These are phyloP conservation scores for Agrotis puta DNA, from an alignment of 2,888 invertebrate genomes.

Conservation along the genomic window DNA sequence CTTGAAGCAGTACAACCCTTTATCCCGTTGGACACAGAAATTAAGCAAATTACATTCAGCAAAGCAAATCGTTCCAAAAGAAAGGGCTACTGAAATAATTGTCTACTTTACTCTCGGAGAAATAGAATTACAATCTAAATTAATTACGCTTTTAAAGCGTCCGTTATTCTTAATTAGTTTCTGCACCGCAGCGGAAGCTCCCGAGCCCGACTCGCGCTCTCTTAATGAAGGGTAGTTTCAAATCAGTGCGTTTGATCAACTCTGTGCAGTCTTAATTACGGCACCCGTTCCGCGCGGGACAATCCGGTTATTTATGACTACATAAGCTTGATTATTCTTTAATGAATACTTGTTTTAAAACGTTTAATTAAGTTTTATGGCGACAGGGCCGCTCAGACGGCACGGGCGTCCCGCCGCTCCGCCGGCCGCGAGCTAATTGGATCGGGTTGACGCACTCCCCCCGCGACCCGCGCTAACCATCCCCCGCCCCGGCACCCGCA, in stretches of 20 bases:
- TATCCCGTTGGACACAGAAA: constrained; percentile 86
- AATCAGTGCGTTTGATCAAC: constrained; percentile 92
- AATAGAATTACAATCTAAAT: constrained; percentile 91
- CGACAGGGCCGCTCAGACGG: constrained; percentile 88
- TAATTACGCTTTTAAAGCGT: constrained; percentile 91
- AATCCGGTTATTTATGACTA: constrained; percentile 92
- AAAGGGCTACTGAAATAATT: constrained; percentile 91
- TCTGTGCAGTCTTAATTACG: constrained; percentile 91
- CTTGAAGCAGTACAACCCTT: constrained; percentile 74
- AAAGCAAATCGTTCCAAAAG: constrained; percentile 89
- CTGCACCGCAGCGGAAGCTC: constrained; percentile 90
- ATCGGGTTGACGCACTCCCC: constrained; percentile 89
- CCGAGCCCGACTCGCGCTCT: constrained; percentile 85
- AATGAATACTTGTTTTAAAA: constrained; percentile 92
- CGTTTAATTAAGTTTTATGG: constrained; percentile 92
- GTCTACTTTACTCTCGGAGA: constrained; percentile 90
- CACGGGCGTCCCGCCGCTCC: constrained; percentile 87
- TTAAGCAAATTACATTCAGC: constrained; percentile 88
- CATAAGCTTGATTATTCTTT: constrained; percentile 92
- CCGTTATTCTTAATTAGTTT: constrained; percentile 92
- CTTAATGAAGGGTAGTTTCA: constrained; percentile 91
- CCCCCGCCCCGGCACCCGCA: constrained; percentile 72
- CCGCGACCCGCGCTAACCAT: constrained; percentile 73
- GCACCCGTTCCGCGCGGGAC: constrained; percentile 90
- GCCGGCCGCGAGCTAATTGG: constrained; percentile 91